Evolutionary conservation across 2,113 vertebrate genomes (phyloP), one percentile per base, ranked within the genome.

Genomic region (Rhinichthys klamathensis): DNA sequence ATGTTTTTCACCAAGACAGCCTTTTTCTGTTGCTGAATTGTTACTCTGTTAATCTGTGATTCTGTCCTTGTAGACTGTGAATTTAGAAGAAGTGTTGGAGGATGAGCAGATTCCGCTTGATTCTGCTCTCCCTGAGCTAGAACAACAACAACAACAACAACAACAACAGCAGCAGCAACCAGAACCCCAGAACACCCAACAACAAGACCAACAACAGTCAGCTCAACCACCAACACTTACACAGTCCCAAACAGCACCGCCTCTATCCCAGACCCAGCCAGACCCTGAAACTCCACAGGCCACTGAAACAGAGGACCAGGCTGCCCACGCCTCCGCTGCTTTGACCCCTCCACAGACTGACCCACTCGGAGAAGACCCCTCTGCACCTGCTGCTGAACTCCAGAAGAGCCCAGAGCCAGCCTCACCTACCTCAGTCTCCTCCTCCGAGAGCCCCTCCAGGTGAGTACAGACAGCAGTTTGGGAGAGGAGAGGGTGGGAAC

Each of bases 351-450:
- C 90, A 87, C 89, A 89, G 90, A 92, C 91, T 93, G 91, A 91
- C 54, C 58, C 65, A 56, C 23, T 35, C n/a, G 56, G 63, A 61
- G 63, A 69, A 54, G 41, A 87, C 16, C 82, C 88, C 23, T 86
- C 49, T 54, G 77, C 86, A 32, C 75, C 86, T n/a, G 46, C 74
- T 27, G 84, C 65, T 58, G 89, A 88, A 38, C 87, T 49, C 49
- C 78, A 83, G 75, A 92, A 84, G 85, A 92, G 89, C 87, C 89
- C 89, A 81, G 93, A 89, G 90, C 93, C 94, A 89, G 95, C 92
- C 93, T 92, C 93, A 92, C 94, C 97, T 99, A 99, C 97, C 97
- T 98, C 97, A 96, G 92, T 96, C 90, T 95, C 92, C 82, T 90
- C 94, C 89, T 90, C 91, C 82, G 86, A 93, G 82, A 90, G 91